A percentile compares a stretch with the other conserved stretches of the same genome.
Conservation (phyloP, 2,888 invertebrate species). For the Idaea aversata region DNA sequence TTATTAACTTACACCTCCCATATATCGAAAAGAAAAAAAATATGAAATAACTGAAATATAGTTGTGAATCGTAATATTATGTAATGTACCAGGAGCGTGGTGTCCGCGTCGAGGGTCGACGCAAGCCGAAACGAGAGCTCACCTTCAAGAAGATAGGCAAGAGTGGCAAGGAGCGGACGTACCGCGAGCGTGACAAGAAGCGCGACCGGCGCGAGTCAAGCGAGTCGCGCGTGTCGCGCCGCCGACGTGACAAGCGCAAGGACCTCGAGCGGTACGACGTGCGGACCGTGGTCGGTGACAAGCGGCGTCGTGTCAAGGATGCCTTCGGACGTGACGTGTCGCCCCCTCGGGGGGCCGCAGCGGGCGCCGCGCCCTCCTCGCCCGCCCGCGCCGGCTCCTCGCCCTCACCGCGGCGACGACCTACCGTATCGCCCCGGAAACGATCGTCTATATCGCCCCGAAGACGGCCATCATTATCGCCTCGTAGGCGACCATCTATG, state of each 20-base stretch:
- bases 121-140: slow-evolving; percentile 69
- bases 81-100: too few species aligned
- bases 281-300: slow-evolving; percentile 86
- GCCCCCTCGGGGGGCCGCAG: slow-evolving; percentile 34
- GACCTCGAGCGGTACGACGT: slow-evolving; percentile 92
- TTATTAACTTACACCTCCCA: too few species aligned
- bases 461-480: slow-evolving; percentile 19
- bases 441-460: slow-evolving; percentile 16
- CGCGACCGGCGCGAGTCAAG: slow-evolving; percentile 36
- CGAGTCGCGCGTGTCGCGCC: slow-evolving; percentile 57
- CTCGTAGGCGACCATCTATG: slow-evolving; percentile 28
- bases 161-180: slow-evolving; percentile 82
- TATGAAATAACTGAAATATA: too few species aligned
- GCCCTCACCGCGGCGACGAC: slow-evolving; percentile 10
- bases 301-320: slow-evolving; percentile 84
- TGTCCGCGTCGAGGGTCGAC: too few species aligned
- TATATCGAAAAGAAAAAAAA: too few species aligned
- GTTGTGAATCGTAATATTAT: too few species aligned
- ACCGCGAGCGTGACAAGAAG: slow-evolving; percentile 81
- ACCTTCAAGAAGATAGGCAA: slow-evolving; percentile 91
- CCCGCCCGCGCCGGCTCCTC: slow-evolving; percentile 15
- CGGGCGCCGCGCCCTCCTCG: slow-evolving; percentile 24
- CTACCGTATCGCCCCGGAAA: neutral
- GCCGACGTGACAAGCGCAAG: slow-evolving; percentile 82
- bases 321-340: slow-evolving; percentile 88